phyloP scores from a whole-genome alignment of 2,113 vertebrate genomes.

The Marmota monax region DNA sequence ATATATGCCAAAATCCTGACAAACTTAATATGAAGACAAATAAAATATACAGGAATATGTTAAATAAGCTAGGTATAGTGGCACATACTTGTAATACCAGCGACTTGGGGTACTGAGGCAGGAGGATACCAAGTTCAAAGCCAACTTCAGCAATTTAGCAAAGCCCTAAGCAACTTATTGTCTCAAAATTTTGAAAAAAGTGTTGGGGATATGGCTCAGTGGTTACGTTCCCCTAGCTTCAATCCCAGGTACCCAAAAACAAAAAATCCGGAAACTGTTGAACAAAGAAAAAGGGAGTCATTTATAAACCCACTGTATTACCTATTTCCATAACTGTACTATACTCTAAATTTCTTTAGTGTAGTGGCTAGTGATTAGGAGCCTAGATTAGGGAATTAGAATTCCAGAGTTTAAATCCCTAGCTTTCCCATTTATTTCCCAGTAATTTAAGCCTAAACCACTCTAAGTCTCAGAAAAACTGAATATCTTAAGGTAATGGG shows the following conservation, averaged over 20 bases:
- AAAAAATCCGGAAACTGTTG: neutral
- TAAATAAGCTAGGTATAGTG: neutral
- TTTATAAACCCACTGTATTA: neutral
- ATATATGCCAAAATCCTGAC: neutral
- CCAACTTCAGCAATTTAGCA: too few relatives aligned
- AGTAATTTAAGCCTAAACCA: neutral
- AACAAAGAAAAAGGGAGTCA: neutral
- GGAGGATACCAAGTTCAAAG: too few relatives aligned
- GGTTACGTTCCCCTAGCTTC: too few relatives aligned
- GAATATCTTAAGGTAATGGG: neutral
- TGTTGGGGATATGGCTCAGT: too few relatives aligned
- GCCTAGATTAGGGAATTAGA: neutral
- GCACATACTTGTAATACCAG: too few relatives aligned
- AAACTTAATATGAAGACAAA: neutral
- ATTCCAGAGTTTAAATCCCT: neutral
- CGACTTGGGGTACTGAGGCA: too few relatives aligned
- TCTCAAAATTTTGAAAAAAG: too few relatives aligned
- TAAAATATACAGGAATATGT: conserved; percentile 6
- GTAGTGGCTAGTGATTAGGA: neutral
- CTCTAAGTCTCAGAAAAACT: neutral
- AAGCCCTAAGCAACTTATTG: too few relatives aligned
- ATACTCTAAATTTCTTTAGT: neutral
- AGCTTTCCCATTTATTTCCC: neutral
- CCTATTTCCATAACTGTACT: neutral
- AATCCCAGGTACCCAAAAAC: too few relatives aligned